Evolutionary conservation across 2,113 vertebrate genomes (phyloP), one percentile per base, ranked within the genome.

Genomic region (Ranitomeya imitator): DNA sequence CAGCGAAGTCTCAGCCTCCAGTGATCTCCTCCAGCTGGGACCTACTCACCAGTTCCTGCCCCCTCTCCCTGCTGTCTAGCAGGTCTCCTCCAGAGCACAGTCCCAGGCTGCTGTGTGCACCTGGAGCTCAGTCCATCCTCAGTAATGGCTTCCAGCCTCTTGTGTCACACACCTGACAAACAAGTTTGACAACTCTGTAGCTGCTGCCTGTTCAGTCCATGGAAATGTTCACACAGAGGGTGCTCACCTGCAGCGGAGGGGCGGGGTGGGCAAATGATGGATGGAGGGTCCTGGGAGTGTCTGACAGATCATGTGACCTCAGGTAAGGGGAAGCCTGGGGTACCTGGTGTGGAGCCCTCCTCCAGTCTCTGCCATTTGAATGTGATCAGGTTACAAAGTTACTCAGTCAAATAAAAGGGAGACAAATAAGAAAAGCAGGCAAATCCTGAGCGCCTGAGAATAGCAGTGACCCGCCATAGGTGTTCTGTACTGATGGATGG

Each of bases 151-250:
- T 52, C 61, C 80, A 57, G n/a, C 79, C 18, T 59, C 55, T 45
- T 55, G 69, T 77, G 85, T 86, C 85, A 86, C 86, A 88, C 86
- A 88, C 86, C 37, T 61, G 79, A 88, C 79, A 61, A 88, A 88
- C 86, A 52, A 83, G 86, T 88, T 83, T 83, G 80, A 76, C 86
- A 88, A 88, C 86, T 88, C 83, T 83, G 37, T 78, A 63, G 57
- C n/a, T 52, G 26, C 60, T 73, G 55, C 65, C 71, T 83, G 76
- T 21, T 73, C 59, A 12, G 37, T 54, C 45, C 52, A 13, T 55
- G 60, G 63, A 80, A 52, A 23, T 37, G 63, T 79, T 86, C 52
- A 54, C 78, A 81, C 65, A 73, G 65, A 74, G n/a, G 18, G 63
- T 61, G 55, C 54, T 88, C 79, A 60, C 67, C 79, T 16, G 13